Conservation (phyloP, 2,113 vertebrate species). For the Chaetodon trifascialis region DNA sequence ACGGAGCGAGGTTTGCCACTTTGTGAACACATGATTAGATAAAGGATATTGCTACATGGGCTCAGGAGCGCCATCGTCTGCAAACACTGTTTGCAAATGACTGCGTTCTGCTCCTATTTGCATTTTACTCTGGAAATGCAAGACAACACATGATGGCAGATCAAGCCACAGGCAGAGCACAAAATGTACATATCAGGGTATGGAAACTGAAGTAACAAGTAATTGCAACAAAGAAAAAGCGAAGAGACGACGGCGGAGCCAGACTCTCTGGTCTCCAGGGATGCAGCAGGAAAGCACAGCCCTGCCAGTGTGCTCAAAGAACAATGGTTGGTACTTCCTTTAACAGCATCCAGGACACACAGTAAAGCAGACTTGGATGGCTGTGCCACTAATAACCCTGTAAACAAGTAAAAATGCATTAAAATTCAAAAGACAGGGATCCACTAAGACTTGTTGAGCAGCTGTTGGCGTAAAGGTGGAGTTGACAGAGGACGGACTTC, state of each 20-base stretch:
- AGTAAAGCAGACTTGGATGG: not conserved
- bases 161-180: not conserved
- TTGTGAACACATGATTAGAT: too few species aligned
- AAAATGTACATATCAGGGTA: too few species aligned
- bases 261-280: not conserved
- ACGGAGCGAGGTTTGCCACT: too few species aligned
- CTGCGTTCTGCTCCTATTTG: not conserved
- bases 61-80: too few species aligned
- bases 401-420: not conserved
- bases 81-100: too few species aligned
- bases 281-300: conserved; percentile 26
- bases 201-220: not conserved
- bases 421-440: conserved; percentile 3
- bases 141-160: not conserved
- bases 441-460: not conserved
- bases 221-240: not conserved
- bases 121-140: not conserved
- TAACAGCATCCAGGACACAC: not conserved
- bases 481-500: conserved; percentile 15
- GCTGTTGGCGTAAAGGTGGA: conserved; percentile 16
- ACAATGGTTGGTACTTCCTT: conserved; percentile 40
- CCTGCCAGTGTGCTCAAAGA: conserved; percentile 12
- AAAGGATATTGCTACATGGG: too few species aligned
- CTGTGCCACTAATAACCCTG: not conserved
- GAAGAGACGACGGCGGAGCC: not conserved